Percentiles rank a stretch among this genome's conserved stretches.
These are phyloP conservation scores for Sebastes itinus DNA, from an alignment of 2,797 vertebrate species.

Conservation along the genomic window DNA sequence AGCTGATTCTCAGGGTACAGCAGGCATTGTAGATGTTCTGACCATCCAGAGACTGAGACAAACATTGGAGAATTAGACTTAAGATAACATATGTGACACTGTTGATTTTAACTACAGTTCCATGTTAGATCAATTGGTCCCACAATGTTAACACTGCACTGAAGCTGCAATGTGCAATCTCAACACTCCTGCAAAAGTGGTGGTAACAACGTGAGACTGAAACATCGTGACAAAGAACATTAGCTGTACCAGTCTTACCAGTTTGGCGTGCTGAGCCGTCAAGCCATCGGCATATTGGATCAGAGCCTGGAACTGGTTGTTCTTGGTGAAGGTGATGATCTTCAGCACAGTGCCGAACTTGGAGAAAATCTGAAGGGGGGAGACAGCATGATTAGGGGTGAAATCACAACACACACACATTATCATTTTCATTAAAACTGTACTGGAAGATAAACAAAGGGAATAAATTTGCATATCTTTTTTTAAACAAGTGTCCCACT, in stretches of 20 bases:
- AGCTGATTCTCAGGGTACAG: slow-evolving; percentile 96
- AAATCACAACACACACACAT: not conserved
- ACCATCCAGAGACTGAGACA: slow-evolving; percentile 92
- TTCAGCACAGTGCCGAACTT: slow-evolving; percentile 91
- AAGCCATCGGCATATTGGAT: slow-evolving; percentile 94
- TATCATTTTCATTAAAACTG: not conserved
- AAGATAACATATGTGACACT: not conserved
- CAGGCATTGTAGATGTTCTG: slow-evolving; percentile 99
- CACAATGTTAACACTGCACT: not conserved
- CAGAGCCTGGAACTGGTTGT: slow-evolving; percentile 97
- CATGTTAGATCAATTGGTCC: not conserved
- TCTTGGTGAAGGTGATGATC: slow-evolving; percentile 99
- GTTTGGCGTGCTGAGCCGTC: slow-evolving; percentile 94
- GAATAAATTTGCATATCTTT: not conserved
- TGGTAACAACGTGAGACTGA: not conserved
- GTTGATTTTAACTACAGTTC: not conserved
- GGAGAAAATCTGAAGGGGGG: slow-evolving; percentile 76
- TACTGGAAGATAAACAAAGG: not conserved
- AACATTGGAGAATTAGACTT: not conserved
- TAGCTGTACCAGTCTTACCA: slow-evolving; percentile 80
- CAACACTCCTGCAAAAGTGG: not conserved
- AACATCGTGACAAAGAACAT: not conserved
- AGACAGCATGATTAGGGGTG: not conserved
- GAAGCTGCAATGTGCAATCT: not conserved
- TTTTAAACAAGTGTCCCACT: not conserved